Percentiles rank a stretch among this genome's conserved stretches.
These are phyloP conservation scores for Alexandromys fortis DNA, from an alignment of 2,113 vertebrate species.

Conservation along the genomic window DNA sequence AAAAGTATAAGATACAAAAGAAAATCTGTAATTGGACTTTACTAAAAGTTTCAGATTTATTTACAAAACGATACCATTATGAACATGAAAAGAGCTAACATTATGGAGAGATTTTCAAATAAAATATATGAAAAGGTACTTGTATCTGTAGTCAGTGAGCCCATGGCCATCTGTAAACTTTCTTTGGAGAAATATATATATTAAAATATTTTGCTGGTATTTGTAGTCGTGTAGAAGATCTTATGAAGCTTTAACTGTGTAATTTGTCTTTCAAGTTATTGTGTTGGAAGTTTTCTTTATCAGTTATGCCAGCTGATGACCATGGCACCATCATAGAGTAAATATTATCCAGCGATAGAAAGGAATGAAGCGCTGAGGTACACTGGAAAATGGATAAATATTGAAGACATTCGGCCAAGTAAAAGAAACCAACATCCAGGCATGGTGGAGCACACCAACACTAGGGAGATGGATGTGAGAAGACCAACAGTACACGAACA, in stretches of 20 bases:
- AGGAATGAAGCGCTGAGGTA: background rate
- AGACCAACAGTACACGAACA: too few relatives aligned
- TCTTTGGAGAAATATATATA: slow-evolving; percentile 34
- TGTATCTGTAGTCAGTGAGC: background rate
- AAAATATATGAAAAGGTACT: background rate
- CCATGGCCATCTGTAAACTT: background rate
- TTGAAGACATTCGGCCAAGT: slow-evolving; percentile 8
- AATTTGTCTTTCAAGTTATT: background rate
- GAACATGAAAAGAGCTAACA: background rate
- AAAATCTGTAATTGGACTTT: background rate
- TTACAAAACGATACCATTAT: background rate
- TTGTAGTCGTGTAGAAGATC: background rate
- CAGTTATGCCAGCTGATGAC: background rate
- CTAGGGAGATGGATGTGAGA: too few relatives aligned
- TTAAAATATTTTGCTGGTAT: background rate
- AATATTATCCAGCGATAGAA: slow-evolving; percentile 44
- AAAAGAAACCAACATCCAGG: background rate
- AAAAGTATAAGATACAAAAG: slow-evolving; percentile 19
- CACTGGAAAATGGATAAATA: background rate
- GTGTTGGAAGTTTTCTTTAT: background rate
- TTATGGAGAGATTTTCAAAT: background rate
- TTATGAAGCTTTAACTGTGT: background rate
- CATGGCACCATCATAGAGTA: background rate
- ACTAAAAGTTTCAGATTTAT: background rate
- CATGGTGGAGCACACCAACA: background rate